Percentiles rank a stretch among this genome's conserved stretches.
Evolutionary conservation across 2,113 vertebrate genomes (phyloP).

Genomic region (Larimichthys crocea): DNA sequence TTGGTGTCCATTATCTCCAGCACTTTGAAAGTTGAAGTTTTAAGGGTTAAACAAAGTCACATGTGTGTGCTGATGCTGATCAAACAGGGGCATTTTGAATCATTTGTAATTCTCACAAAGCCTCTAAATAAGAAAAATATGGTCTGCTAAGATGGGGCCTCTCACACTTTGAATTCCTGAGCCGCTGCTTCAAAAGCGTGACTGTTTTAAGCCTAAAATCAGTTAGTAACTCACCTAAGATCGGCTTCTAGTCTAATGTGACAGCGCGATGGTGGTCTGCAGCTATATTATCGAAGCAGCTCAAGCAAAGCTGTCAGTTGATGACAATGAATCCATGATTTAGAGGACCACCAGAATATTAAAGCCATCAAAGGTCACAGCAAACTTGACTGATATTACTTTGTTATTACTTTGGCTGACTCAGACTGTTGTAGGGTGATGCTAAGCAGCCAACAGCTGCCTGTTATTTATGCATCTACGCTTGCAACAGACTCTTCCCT

Average conservation of each 20-base stretch:
- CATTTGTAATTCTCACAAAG: conserved; percentile 49
- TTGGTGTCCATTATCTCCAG: background rate
- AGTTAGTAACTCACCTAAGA: background rate
- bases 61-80: conserved; percentile 25
- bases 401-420: background rate
- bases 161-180: conserved; percentile 63
- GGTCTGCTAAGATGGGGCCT: conserved; percentile 9
- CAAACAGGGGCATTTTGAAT: conserved; percentile 23
- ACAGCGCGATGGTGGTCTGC: conserved; percentile 30
- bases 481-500: background rate
- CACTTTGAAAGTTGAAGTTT: conserved; percentile 9
- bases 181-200: conserved; percentile 10
- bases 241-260: background rate
- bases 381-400: background rate
- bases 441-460: no score
- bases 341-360: conserved; percentile 26
- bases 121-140: conserved; percentile 49
- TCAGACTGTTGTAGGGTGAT: no score
- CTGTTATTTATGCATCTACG: no score
- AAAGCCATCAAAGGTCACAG: conserved; percentile 8
- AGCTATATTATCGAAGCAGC: background rate
- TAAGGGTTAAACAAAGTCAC: conserved; percentile 29
- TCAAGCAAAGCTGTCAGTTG: conserved; percentile 22
- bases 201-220: background rate
- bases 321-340: conserved; percentile 10